Conservation (phyloP, 2,113 vertebrate species). For the Malurus alboscapulatus region DNA sequence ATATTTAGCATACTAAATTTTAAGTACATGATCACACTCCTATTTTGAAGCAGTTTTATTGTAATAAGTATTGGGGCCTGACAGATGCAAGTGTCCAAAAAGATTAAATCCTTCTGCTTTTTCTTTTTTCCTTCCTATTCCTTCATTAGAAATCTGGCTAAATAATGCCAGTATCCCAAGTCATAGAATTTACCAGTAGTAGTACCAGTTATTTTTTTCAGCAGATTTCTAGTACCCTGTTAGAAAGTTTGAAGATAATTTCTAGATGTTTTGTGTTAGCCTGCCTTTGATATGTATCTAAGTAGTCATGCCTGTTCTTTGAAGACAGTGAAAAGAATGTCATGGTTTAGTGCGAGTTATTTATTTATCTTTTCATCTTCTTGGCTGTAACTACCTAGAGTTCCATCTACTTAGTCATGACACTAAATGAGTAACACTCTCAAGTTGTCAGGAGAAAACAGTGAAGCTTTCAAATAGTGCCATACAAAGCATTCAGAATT, state of each 20-base stretch:
- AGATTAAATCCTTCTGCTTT: not conserved
- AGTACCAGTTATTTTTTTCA: not conserved
- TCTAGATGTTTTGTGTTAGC: not conserved
- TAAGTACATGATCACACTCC: not conserved
- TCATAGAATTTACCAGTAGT: not conserved
- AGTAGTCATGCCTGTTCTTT: not conserved
- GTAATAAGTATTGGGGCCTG: not conserved
- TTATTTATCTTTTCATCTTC: not conserved
- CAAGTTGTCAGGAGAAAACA: not conserved
- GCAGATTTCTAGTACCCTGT: not conserved
- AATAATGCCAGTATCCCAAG: not conserved
- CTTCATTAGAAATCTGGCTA: not conserved
- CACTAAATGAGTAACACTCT: not conserved
- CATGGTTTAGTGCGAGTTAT: not conserved
- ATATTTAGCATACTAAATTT: not conserved
- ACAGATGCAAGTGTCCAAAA: not conserved
- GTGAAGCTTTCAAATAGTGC: not conserved
- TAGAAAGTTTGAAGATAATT: not conserved
- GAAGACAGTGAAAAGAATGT: not conserved
- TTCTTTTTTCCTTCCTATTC: not conserved
- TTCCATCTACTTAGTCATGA: not conserved
- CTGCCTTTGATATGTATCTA: not conserved
- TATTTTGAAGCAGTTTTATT: not conserved
- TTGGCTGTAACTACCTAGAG: not conserved
- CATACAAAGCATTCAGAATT: not conserved